Conservation (phyloP, 2,113 vertebrate genomes). For the Herpetotheres cachinnans region DNA sequence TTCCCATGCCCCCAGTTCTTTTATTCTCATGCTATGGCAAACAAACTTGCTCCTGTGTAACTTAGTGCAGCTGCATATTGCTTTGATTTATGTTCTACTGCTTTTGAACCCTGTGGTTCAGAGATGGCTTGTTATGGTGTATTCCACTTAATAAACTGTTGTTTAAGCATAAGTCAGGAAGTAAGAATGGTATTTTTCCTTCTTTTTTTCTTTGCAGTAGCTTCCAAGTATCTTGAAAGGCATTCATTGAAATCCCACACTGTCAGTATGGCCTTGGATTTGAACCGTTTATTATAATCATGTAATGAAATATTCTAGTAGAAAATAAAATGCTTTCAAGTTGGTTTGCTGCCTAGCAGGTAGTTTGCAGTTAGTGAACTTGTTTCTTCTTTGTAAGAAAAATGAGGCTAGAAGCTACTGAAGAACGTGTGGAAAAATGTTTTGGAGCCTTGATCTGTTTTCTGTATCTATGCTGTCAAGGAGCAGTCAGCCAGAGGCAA, state of each 20-base stretch:
- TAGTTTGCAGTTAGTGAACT: constrained; percentile 16
- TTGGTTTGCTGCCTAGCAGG: background rate
- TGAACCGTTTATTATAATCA: background rate
- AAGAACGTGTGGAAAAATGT: background rate
- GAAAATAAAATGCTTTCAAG: background rate
- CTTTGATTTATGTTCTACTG: background rate
- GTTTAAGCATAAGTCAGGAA: background rate
- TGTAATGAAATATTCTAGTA: background rate
- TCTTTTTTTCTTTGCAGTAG: background rate
- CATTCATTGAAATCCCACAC: background rate
- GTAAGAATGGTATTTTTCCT: background rate
- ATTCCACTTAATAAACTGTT: background rate
- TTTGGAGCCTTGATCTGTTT: constrained; percentile 33
- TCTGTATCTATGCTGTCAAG: background rate
- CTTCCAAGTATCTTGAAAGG: background rate
- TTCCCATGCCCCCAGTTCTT: background rate
- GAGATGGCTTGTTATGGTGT: background rate
- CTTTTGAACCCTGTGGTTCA: background rate
- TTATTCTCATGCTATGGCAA: background rate
- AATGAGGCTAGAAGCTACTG: constrained; percentile 25
- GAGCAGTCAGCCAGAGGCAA: background rate
- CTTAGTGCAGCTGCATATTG: background rate
- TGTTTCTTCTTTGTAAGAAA: constrained; percentile 49
- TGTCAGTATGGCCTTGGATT: background rate
- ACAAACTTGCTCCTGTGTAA: background rate